A percentile compares a stretch with the other conserved stretches of the same genome.
phyloP scores from a whole-genome alignment of 1,140 invertebrate genomes.

The honey bee (Apis mellifera) region Amel_HAv3.1 CM009939.2:11747001-11747500 shows the following conservation, averaged over 20 bases:
- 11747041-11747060: conserved; percentile 80
- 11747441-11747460: no score
- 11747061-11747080: conserved; percentile 81
- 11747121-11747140: conserved; percentile 73
- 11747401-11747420: no score
- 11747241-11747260: conserved; percentile 63
- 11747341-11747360: not conserved
- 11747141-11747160: conserved; percentile 40
- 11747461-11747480: no score
- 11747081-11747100: conserved; percentile 77
- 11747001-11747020: conserved; percentile 72
- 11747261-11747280: conserved; percentile 59
- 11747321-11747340: conserved; percentile 44
- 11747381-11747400: not conserved
- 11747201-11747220: conserved; percentile 23
- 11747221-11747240: conserved; percentile 61
- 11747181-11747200: not conserved
- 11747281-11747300: conserved; percentile 68
- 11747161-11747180: not conserved
- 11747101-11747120: conserved; percentile 44
- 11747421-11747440: no score
- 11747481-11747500: no score
- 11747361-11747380: not conserved
- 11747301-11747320: conserved; percentile 63
- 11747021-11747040: conserved; percentile 76